These are phyloP conservation scores for Orycteropus afer DNA, from an alignment of 2,113 vertebrate species.

Conservation along the genomic window DNA sequence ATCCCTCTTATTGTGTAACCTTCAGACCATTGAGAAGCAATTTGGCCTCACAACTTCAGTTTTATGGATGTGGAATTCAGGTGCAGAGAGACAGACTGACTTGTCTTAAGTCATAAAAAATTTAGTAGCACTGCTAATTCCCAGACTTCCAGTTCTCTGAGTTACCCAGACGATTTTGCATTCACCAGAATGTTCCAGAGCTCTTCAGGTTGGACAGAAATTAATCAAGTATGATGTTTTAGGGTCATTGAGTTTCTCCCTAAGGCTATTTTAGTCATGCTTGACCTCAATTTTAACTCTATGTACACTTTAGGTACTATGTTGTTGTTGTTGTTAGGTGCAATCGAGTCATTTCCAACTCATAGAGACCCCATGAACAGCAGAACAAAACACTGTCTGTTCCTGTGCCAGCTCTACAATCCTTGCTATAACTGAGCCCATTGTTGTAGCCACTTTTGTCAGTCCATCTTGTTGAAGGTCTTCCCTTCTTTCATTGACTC, in stretches of 20 bases:
- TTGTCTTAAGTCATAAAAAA: neutral
- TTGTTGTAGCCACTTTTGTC: no score
- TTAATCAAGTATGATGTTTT: neutral
- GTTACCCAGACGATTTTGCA: neutral
- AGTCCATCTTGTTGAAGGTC: no score
- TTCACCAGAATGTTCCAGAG: neutral
- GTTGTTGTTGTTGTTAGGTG: no score
- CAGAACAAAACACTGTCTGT: no score
- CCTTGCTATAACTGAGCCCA: no score
- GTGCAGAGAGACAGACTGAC: neutral
- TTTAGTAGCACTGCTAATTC: neutral
- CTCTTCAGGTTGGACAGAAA: neutral
- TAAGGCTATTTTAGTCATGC: neutral
- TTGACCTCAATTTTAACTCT: neutral
- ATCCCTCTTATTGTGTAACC: neutral
- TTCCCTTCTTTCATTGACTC: no score
- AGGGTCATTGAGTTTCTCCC: neutral
- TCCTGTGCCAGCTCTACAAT: no score
- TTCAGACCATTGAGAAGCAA: neutral
- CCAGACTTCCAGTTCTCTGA: neutral
- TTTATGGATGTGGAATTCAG: slow-evolving; percentile 5
- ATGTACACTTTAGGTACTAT: neutral
- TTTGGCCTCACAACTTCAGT: neutral
- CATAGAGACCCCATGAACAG: no score
- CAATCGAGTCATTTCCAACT: no score